phyloP scores from a whole-genome alignment of 2,888 invertebrate genomes.

The Trilocha varians region DNA sequence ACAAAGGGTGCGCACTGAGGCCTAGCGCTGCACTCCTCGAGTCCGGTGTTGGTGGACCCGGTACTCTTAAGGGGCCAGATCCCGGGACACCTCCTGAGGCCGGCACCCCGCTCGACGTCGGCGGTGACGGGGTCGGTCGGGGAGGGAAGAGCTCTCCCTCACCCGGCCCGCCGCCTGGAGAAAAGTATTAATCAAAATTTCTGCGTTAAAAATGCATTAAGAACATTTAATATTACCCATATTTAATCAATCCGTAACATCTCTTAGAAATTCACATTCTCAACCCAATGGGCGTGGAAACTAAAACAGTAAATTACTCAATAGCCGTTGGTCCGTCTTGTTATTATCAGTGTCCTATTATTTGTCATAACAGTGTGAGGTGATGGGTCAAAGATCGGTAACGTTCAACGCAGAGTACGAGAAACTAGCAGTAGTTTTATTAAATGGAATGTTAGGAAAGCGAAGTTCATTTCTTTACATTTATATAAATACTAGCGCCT shows the following conservation, averaged over 20 bases:
- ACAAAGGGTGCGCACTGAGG: no score
- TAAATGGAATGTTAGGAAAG: no score
- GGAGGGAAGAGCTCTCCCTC: no score
- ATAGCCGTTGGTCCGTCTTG: slow-evolving; percentile 1
- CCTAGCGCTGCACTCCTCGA: not conserved
- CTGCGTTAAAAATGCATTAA: not conserved
- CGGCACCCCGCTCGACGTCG: no score
- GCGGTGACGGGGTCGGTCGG: no score
- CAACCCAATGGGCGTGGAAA: not conserved
- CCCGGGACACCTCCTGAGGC: no score
- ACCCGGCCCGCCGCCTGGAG: no score
- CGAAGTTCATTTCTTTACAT: no score
- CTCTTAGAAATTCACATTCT: not conserved
- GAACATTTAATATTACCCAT: not conserved
- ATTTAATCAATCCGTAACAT: not conserved
- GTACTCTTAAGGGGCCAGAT: no score
- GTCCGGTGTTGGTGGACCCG: no score
- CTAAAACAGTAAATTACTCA: not conserved
- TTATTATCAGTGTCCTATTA: slow-evolving; percentile 4
- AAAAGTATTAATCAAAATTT: not conserved
- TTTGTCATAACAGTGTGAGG: slow-evolving; percentile 11
- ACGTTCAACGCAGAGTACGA: slow-evolving; percentile 9
- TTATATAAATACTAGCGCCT: no score
- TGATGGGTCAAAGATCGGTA: slow-evolving; percentile 16
- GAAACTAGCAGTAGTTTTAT: not conserved